Percentiles rank a stretch among this genome's conserved stretches.
These are phyloP conservation scores for Xenopus petersii DNA, from an alignment of 2,797 vertebrate genomes.

Conservation along the genomic window DNA sequence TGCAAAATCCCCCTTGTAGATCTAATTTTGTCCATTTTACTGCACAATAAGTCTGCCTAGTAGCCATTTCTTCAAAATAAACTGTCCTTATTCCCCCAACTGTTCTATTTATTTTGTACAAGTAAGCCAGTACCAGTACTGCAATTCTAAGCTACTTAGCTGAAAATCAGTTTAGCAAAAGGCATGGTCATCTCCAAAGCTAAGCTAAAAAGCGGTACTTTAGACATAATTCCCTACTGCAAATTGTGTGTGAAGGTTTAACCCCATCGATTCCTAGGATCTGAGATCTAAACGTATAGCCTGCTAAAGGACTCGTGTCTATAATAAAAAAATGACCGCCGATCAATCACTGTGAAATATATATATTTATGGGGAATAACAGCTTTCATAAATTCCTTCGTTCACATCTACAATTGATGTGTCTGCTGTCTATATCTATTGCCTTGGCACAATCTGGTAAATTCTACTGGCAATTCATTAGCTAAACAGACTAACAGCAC, in stretches of 20 bases:
- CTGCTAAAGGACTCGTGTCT: no score
- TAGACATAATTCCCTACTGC: neutral
- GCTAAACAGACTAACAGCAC: slow-evolving; percentile 8
- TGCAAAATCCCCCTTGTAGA: slow-evolving; percentile 32
- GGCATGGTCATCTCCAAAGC: slow-evolving; percentile 51
- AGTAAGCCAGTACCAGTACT: slow-evolving; percentile 54
- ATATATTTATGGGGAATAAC: no score
- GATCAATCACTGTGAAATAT: no score
- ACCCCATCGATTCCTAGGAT: neutral
- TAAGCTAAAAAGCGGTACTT: slow-evolving; percentile 45
- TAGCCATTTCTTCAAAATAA: slow-evolving; percentile 47
- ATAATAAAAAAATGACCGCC: no score
- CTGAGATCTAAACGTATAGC: no score
- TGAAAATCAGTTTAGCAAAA: slow-evolving; percentile 60
- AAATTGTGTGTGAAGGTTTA: neutral
- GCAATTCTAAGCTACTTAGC: slow-evolving; percentile 59
- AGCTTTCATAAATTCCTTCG: no score
- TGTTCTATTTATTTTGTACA: slow-evolving; percentile 8
- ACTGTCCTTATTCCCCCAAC: slow-evolving; percentile 2
- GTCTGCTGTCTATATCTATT: slow-evolving; percentile 17
- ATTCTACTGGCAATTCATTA: slow-evolving; percentile 42
- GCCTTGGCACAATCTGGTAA: slow-evolving; percentile 33
- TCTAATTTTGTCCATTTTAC: slow-evolving; percentile 32
- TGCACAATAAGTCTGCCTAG: slow-evolving; percentile 51
- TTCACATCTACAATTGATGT: no score